These are phyloP conservation scores for Calliopum simillimum DNA, from an alignment of 2,888 invertebrate species.

Conservation along the genomic window DNA sequence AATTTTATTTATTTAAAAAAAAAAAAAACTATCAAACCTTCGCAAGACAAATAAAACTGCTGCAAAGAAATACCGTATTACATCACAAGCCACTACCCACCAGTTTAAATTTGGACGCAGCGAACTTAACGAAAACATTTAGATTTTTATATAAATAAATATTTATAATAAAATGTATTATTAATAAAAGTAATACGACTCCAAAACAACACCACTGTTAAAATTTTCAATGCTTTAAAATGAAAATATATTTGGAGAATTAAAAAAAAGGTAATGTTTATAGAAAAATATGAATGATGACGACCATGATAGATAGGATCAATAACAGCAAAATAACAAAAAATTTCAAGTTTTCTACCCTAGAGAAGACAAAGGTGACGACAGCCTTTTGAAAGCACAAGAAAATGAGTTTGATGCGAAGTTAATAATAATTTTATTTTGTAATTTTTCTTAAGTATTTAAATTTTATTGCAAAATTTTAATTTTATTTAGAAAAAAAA, in stretches of 20 bases:
- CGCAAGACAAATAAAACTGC: neutral
- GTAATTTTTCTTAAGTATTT: too few relatives aligned
- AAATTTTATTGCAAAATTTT: too few relatives aligned
- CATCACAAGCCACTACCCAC: conserved; percentile 21
- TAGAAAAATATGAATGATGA: conserved; percentile 1
- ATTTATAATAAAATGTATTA: conserved; percentile 1
- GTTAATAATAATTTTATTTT: too few relatives aligned
- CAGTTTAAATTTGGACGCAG: neutral
- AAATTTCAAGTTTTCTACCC: too few relatives aligned
- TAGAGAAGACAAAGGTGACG: too few relatives aligned
- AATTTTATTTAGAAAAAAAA: too few relatives aligned
- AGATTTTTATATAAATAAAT: neutral
- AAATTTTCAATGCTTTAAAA: neutral
- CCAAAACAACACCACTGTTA: conserved; percentile 26
- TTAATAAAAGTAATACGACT: neutral
- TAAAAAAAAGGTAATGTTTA: neutral
- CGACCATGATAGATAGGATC: too few relatives aligned
- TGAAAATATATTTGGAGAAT: too few relatives aligned
- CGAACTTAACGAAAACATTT: conserved; percentile 28
- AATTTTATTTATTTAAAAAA: neutral
- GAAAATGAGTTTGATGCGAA: too few relatives aligned
- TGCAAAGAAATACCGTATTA: neutral
- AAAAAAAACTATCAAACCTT: neutral
- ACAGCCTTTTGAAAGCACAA: too few relatives aligned
- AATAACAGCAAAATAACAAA: too few relatives aligned